Evolutionary conservation across 2,797 vertebrate genomes (phyloP), one percentile per base, ranked within the genome.

Genomic region (Malacoctenus gilli): DNA sequence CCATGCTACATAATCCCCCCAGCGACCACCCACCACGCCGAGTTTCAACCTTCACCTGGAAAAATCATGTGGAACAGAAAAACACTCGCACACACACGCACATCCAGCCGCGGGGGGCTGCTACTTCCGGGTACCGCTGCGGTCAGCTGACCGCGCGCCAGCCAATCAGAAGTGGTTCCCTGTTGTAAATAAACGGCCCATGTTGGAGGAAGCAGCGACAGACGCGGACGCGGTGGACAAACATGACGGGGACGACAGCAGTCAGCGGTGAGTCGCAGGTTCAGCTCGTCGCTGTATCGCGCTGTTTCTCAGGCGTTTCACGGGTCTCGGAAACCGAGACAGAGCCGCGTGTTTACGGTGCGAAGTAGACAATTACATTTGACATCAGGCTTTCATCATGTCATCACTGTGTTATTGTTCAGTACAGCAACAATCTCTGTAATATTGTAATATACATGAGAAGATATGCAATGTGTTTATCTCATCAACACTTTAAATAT

Each of bases 31-130:
- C n/a, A n/a, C n/a, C n/a, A n/a, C n/a, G n/a, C 35, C 19, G 42
- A 36, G 68, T 8, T 63, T 86, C 51, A 82, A 75, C 79, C 51
- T 81, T 80, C 59, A 74, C 77, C 80, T 74, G 39, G 19, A 59
- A 28, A 30, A 19, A 15, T 30, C 58, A 48, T 22, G 63, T 19
- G 18, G 14, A 32, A 40, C 4, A 32, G 2, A 3, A 31, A 10
- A 8, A 32, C 8, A 32, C 30, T 11, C 11, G 10, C 8, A 49
- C 21, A 36, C 14, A 15, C 22, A 7, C 18, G 0, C 5, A 2
- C 5, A 5, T 5, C 8, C 11, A 40, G 4, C 4, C 31, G 4
- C 10, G 0, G 16, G 16, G 9, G 5, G 0, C 14, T 4, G 10
- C 3, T 3, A 19, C 31, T 68, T 72, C 56, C 49, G 58, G 12